Evolutionary conservation across 1,140 invertebrate genomes (phyloP).

Genomic region (Magallana angulata): DNA sequence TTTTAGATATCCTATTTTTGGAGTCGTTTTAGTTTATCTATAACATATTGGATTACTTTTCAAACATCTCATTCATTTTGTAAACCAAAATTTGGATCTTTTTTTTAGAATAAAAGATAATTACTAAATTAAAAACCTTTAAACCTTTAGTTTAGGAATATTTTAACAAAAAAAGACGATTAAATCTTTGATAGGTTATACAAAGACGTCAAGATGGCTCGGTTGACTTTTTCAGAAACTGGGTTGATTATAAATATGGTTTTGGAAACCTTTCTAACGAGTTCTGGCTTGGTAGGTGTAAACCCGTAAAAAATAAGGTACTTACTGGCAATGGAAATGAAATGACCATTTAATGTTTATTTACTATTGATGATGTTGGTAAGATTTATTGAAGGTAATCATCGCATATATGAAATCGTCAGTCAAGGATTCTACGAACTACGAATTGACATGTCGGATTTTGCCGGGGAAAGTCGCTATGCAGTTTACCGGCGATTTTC

Average conservation of each 20-base stretch:
- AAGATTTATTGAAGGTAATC: not conserved
- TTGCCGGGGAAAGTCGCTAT: constrained; percentile 31
- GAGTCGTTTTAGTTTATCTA: too few species aligned
- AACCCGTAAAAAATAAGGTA: too few species aligned
- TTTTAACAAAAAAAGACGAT: constrained; percentile 20
- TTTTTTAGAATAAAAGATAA: not conserved
- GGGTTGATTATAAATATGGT: constrained; percentile 95
- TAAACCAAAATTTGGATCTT: too few species aligned
- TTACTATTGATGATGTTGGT: too few species aligned
- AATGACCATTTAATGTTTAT: too few species aligned
- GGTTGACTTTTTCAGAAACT: constrained; percentile 92
- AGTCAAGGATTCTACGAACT: constrained; percentile 40
- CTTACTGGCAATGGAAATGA: too few species aligned
- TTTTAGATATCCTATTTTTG: too few species aligned
- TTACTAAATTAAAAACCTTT: too few species aligned
- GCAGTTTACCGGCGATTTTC: constrained; percentile 54
- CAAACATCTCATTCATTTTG: too few species aligned
- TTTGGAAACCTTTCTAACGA: constrained; percentile 89
- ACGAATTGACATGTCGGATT: constrained; percentile 51
- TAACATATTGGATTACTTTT: too few species aligned
- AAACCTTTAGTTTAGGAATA: too few species aligned
- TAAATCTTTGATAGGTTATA: constrained; percentile 73
- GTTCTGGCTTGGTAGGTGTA: constrained; percentile 74
- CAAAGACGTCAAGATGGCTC: constrained; percentile 88
- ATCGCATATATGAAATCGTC: constrained; percentile 19